These are phyloP conservation scores for Balaeniceps rex DNA, from an alignment of 2,113 vertebrate species.

Conservation along the genomic window DNA sequence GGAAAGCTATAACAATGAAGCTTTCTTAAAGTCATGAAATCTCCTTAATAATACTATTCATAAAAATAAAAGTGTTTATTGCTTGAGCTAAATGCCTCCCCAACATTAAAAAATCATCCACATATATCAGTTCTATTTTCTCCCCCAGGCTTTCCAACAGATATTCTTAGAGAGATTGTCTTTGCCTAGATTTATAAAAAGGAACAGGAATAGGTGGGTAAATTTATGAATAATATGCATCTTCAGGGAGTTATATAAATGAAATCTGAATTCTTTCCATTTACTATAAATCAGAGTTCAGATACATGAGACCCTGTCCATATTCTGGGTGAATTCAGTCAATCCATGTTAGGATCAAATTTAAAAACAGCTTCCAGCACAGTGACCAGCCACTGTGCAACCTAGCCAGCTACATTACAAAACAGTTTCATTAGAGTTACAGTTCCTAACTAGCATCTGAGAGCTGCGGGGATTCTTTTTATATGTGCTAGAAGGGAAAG, in stretches of 20 bases:
- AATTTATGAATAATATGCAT: background rate
- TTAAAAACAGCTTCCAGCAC: conserved; percentile 4
- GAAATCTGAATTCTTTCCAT: background rate
- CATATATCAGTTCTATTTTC: background rate
- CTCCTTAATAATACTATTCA: background rate
- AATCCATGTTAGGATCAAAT: background rate
- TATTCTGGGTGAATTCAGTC: conserved; percentile 15
- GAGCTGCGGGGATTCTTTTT: background rate
- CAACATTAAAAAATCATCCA: background rate
- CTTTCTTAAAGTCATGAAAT: background rate
- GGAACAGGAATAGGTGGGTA: background rate
- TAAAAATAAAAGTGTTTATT: background rate
- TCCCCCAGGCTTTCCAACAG: background rate
- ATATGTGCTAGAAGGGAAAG: background rate
- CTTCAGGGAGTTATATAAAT: conserved; percentile 10
- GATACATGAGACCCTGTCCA: background rate
- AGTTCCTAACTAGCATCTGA: background rate
- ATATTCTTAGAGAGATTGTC: background rate
- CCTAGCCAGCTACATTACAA: background rate
- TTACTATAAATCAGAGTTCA: conserved; percentile 1
- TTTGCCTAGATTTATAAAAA: background rate
- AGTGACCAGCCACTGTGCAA: background rate
- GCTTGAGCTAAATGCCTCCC: background rate
- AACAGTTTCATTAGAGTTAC: background rate
- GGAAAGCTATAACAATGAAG: background rate